These are phyloP conservation scores for Metridium senile DNA, from an alignment of 92 coral and sea anemone species.

Conservation along the genomic window DNA sequence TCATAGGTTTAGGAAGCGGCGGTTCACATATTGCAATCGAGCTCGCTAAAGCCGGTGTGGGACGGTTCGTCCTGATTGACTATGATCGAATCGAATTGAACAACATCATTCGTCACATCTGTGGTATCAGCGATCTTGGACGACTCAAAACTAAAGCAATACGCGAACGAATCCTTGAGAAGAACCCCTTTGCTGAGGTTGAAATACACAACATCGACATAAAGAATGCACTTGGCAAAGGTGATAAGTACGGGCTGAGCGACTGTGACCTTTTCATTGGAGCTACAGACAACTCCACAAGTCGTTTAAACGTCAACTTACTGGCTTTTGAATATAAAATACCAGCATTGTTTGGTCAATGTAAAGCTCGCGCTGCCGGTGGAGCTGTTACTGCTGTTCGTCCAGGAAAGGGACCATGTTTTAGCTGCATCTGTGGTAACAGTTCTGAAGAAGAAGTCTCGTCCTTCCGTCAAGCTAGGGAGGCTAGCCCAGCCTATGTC, in stretches of 20 bases:
- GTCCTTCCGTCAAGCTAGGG: conserved; percentile 87
- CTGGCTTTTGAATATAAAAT: conserved; percentile 71
- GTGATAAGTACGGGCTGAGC: conserved; percentile 47
- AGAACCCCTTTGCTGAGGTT: conserved; percentile 88
- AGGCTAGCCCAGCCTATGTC: conserved; percentile 76
- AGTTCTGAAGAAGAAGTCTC: conserved; percentile 65
- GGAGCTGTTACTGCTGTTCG: conserved; percentile 72
- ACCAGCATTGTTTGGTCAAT: conserved; percentile 77
- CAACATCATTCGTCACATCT: conserved; percentile 86
- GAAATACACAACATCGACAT: conserved; percentile 65
- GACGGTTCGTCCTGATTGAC: conserved; percentile 85
- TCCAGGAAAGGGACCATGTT: conserved; percentile 81
- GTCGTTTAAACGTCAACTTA: conserved; percentile 78
- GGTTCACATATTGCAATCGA: conserved; percentile 90
- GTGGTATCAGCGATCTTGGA: conserved; percentile 88
- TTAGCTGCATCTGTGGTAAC: conserved; percentile 59
- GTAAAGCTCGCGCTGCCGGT: conserved; percentile 87
- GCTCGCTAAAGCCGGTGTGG: conserved; percentile 94
- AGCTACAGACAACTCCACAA: conserved; percentile 86
- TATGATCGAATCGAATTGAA: conserved; percentile 88
- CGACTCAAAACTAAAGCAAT: conserved; percentile 87
- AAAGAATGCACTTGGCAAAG: conserved; percentile 74
- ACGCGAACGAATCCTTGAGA: conserved; percentile 82
- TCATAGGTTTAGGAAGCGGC: conserved; percentile 93
- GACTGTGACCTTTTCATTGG: conserved; percentile 90